Base-by-base conservation (phyloP, 2,113 vertebrate species). In the Catharus minimus region DNA sequence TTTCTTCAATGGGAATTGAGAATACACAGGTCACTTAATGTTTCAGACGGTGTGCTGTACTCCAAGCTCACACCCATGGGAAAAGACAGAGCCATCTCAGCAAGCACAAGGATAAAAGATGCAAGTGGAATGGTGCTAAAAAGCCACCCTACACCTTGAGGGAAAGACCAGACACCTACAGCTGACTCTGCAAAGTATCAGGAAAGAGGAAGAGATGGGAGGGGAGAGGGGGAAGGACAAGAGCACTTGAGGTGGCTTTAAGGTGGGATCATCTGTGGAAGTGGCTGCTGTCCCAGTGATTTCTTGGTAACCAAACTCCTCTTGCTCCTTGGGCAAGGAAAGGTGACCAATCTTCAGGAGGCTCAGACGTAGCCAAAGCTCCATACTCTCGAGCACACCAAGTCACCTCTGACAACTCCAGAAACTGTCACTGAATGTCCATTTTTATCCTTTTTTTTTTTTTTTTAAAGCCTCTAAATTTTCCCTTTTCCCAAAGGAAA, bases 41-140 rank as follows among this genome's bases (percentile, higher is more conserved):
- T 49, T 65, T 68, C 55, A 71, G 38, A 33, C 0, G 0, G 32
- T 7, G n/a, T 7, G 38, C 1, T 7, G 30, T 10, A 44, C 53
- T 71, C 30, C 46, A 0, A 0, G 57, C 74, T 79, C 9, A 8
- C 0, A 2, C 36, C 72, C 12, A 5, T 7, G 36, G 33, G 67
- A 76, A 82, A 36, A 18, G 47, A 36, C 13, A 27, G 30, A 69
- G 58, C 66, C 77, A 55, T 3, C 44, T 38, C 61, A 41, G 53
- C 24, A 55, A 57, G 58, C 47, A 69, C 44, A 58, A 33, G 41
- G 53, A 14, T 30, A 55, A 82, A 47, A 16, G 15, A 26, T 55
- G 23, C 15, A 64, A 53, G 46, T 18, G 11, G 39, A 73, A 68
- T 4, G 30, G 52, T 9, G 19, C 17, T 43, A 55, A 38, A 56